These are phyloP conservation scores for Erannis defoliaria DNA, from an alignment of 2,888 invertebrate genomes.

Conservation along the genomic window DNA sequence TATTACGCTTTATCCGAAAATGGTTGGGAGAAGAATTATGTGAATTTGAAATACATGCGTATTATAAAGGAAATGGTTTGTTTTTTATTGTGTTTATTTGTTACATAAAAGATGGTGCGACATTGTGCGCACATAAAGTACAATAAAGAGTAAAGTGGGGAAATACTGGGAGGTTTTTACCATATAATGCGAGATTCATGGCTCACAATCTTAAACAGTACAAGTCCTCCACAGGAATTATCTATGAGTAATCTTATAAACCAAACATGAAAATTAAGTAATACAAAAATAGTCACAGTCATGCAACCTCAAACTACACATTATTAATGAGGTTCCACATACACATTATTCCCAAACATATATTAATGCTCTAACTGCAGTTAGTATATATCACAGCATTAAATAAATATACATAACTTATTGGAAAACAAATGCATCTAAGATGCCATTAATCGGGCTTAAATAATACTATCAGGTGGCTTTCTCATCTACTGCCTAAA, in stretches of 20 bases:
- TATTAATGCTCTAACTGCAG: constrained; percentile 21
- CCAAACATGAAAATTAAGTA: constrained; percentile 7
- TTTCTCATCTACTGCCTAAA: background rate
- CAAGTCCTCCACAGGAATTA: constrained; percentile 9
- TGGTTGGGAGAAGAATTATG: constrained; percentile 55
- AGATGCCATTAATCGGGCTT: constrained; percentile 32
- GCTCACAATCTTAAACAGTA: background rate
- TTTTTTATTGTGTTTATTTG: constrained; percentile 13
- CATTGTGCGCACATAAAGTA: background rate
- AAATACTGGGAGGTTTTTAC: background rate
- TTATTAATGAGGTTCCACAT: constrained; percentile 2
- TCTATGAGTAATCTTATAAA: background rate
- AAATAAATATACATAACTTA: constrained; percentile 1
- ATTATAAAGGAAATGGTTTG: constrained; percentile 38
- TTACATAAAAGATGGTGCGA: background rate
- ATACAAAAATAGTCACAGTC: constrained; percentile 9
- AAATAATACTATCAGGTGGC: background rate
- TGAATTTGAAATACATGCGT: constrained; percentile 63
- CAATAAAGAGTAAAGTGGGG: background rate
- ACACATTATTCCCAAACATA: constrained; percentile 24
- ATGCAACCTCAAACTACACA: constrained; percentile 7
- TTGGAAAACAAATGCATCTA: constrained; percentile 18
- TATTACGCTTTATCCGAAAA: constrained; percentile 50
- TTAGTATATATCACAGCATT: constrained; percentile 31
- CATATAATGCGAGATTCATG: background rate